Conservation (phyloP, 2,888 invertebrate genomes). For the Chesias legatella region DNA sequence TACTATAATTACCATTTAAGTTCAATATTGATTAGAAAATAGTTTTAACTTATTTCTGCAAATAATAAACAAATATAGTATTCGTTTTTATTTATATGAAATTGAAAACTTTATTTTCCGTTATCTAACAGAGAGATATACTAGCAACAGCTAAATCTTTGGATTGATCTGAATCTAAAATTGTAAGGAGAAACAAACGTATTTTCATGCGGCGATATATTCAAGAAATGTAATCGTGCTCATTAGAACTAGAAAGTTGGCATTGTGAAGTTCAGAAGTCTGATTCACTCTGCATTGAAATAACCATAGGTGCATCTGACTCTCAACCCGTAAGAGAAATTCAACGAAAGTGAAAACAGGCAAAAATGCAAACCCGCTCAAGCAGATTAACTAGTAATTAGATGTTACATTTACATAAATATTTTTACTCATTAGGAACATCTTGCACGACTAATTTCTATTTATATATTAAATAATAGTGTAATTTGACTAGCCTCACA, state of each 20-base stretch:
- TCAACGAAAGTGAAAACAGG: conserved; percentile 18
- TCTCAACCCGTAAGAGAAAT: conserved; percentile 4
- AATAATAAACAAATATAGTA: no score
- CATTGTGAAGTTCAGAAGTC: conserved; percentile 15
- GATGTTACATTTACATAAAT: conserved; percentile 1
- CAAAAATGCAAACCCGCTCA: conserved; percentile 1
- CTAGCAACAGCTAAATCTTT: no score
- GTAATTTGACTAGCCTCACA: no score
- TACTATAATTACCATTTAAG: no score
- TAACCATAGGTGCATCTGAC: conserved; percentile 7
- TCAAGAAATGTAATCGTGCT: conserved; percentile 14
- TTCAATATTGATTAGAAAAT: no score
- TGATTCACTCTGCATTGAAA: conserved; percentile 10
- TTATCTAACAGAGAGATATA: no score
- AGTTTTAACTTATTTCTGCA: no score
- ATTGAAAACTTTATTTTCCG: no score
- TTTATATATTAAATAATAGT: no score
- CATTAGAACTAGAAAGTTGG: conserved; percentile 20
- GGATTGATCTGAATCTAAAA: no score
- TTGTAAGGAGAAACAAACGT: no score
- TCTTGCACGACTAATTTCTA: background rate
- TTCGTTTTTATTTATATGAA: no score
- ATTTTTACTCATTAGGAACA: conserved; percentile 1
- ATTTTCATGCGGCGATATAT: background rate
- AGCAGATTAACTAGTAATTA: conserved; percentile 2